These are phyloP conservation scores for Murina feae DNA, from an alignment of 2,113 vertebrate genomes.

Conservation along the genomic window DNA sequence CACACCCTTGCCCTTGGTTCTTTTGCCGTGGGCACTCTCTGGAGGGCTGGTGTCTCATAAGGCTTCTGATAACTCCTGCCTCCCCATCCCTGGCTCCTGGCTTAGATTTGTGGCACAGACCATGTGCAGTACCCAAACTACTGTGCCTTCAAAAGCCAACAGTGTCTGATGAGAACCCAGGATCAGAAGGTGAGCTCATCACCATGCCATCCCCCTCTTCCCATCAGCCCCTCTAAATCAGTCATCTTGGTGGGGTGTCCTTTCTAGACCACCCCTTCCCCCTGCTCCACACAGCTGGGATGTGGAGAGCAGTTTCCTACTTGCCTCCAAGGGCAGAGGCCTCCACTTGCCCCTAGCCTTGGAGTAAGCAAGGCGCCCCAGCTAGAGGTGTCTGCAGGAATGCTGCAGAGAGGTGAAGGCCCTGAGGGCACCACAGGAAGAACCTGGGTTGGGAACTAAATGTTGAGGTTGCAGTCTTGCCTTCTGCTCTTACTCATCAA, in stretches of 20 bases:
- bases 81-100: background rate
- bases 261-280: background rate
- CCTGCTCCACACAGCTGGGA: background rate
- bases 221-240: background rate
- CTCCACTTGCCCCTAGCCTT: background rate
- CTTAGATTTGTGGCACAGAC: constrained; percentile 78
- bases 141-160: constrained; percentile 82
- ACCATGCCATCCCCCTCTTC: too few relatives aligned
- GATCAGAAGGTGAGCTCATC: constrained; percentile 73
- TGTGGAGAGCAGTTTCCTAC: background rate
- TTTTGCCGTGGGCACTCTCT: background rate
- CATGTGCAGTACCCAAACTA: constrained; percentile 78
- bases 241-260: background rate
- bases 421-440: background rate
- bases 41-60: background rate
- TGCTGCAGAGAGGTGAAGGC: background rate
- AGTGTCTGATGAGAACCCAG: constrained; percentile 74
- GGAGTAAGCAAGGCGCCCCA: background rate
- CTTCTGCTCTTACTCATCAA: background rate
- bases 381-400: background rate
- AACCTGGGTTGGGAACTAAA: background rate
- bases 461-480: background rate
- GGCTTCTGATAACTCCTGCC: background rate
- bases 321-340: background rate
- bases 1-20: background rate